Conservation (phyloP, 2,113 vertebrate genomes). For the Xiphias gladius region DNA sequence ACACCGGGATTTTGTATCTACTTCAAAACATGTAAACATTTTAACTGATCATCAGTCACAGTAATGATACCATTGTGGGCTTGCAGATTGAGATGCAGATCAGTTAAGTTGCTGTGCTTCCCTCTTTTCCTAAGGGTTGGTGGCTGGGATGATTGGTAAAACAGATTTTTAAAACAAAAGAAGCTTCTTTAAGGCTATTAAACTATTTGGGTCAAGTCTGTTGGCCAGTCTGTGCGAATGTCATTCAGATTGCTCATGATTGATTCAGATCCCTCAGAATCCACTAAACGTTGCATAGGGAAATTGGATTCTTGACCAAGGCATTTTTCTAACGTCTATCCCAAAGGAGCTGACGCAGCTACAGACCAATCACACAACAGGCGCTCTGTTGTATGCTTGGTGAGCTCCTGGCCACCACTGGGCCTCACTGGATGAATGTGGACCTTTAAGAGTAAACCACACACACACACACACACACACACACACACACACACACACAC, state of each 20-base stretch:
- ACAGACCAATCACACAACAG: conserved; percentile 76
- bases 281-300: conserved; percentile 57
- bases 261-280: conserved; percentile 46
- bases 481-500: conserved; percentile 29
- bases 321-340: conserved; percentile 63
- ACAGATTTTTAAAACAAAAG: background rate
- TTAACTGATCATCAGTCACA: conserved; percentile 36
- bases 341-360: conserved; percentile 78
- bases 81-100: background rate
- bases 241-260: conserved; percentile 35
- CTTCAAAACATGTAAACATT: conserved; percentile 22
- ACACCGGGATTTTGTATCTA: background rate
- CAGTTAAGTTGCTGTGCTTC: background rate
- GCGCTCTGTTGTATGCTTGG: conserved; percentile 76
- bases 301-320: conserved; percentile 64
- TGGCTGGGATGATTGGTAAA: background rate
- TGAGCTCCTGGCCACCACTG: conserved; percentile 67
- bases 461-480: conserved; percentile 23
- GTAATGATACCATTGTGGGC: conserved; percentile 4
- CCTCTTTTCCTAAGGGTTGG: background rate
- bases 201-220: background rate
- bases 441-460: conserved; percentile 78
- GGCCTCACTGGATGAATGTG: conserved; percentile 82
- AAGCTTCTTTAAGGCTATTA: conserved; percentile 2
- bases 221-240: background rate